These are phyloP conservation scores for Neosilurus mollespiculum DNA, from an alignment of 2,797 vertebrate species.

Conservation along the genomic window DNA sequence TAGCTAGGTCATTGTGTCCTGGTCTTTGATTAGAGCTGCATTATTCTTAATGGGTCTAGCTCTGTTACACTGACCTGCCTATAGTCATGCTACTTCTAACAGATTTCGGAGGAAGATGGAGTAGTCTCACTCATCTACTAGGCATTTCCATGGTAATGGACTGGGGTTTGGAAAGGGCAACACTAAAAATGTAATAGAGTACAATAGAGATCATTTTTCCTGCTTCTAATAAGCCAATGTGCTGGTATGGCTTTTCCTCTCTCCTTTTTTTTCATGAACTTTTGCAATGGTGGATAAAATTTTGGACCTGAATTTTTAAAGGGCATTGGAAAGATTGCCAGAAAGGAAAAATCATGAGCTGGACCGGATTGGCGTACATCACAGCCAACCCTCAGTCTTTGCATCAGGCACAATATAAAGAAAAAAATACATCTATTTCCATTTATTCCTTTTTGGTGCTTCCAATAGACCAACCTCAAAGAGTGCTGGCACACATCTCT, in stretches of 20 bases:
- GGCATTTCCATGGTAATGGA: constrained; percentile 60
- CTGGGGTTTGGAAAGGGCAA: constrained; percentile 57
- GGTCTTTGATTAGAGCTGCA: constrained; percentile 61
- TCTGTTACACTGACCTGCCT: constrained; percentile 63
- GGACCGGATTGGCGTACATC: constrained; percentile 68
- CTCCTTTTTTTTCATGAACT: constrained; percentile 57
- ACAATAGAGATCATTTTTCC: constrained; percentile 41
- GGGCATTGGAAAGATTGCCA: constrained; percentile 62
- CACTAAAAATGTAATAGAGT: constrained; percentile 52
- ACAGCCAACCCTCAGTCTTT: constrained; percentile 75
- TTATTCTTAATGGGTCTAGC: constrained; percentile 62
- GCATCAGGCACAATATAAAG: constrained; percentile 51
- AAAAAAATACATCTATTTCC: constrained; percentile 29
- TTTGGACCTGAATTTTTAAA: constrained; percentile 74
- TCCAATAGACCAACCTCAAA: constrained; percentile 69
- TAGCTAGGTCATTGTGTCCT: constrained; percentile 60
- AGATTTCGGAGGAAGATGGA: constrained; percentile 66
- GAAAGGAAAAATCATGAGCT: constrained; percentile 76
- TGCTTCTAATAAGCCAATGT: constrained; percentile 32
- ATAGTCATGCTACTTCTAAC: constrained; percentile 49
- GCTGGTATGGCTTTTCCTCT: constrained; percentile 61
- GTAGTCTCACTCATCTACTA: constrained; percentile 58
- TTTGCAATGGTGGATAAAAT: constrained; percentile 70
- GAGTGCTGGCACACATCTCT: constrained; percentile 48
- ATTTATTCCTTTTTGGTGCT: constrained; percentile 64